Conservation (phyloP, 2,888 invertebrate genomes). For the Drosophila greeni region DNA sequence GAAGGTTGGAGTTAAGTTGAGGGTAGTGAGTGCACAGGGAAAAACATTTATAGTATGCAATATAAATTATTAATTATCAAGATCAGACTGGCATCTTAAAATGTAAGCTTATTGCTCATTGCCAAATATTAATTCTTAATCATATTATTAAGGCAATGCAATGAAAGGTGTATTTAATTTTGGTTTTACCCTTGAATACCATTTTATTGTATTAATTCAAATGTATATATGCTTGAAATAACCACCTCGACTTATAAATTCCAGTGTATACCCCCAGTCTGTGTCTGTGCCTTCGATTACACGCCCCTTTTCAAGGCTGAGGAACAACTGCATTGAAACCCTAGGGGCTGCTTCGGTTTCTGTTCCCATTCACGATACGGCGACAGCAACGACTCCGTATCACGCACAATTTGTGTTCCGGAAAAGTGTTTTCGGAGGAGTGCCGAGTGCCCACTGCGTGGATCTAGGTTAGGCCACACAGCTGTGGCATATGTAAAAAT, state of each 20-base stretch:
- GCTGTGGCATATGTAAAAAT: slow-evolving; percentile 65
- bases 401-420: slow-evolving; percentile 74
- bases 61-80: too few species aligned
- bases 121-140: not conserved
- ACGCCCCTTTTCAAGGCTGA: slow-evolving; percentile 47
- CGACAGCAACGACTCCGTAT: slow-evolving; percentile 64
- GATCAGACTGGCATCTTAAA: not conserved
- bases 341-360: slow-evolving; percentile 42
- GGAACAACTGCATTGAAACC: slow-evolving; percentile 52
- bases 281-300: slow-evolving; percentile 43
- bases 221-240: not conserved
- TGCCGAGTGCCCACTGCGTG: slow-evolving; percentile 34
- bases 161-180: not conserved
- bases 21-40: not conserved
- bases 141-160: not conserved
- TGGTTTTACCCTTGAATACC: not conserved
- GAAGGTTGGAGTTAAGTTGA: not conserved
- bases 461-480: slow-evolving; percentile 71
- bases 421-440: slow-evolving; percentile 47
- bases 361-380: slow-evolving; percentile 60
- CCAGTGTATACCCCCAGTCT: slow-evolving; percentile 1
- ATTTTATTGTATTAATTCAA: not conserved
- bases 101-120: not conserved
- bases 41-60: too few species aligned
- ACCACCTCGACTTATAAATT: not conserved